These are phyloP conservation scores for Microhierax caerulescens DNA, from an alignment of 2,797 vertebrate genomes.

Conservation along the genomic window DNA sequence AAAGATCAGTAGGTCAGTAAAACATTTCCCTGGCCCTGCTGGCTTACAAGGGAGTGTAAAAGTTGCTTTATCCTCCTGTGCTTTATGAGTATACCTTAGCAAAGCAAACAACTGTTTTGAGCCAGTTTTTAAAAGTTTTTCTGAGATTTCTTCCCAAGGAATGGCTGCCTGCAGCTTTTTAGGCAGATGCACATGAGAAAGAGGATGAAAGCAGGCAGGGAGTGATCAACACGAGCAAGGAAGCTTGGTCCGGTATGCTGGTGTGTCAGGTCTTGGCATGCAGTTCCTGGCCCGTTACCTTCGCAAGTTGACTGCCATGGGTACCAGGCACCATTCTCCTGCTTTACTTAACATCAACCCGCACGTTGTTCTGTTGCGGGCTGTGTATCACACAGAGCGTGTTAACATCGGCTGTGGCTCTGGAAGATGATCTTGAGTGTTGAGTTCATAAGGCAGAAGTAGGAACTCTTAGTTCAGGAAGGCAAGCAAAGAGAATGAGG, in stretches of 20 bases:
- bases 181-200: not conserved
- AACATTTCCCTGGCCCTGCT: not conserved
- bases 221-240: rapidly evolving
- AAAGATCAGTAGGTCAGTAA: not conserved
- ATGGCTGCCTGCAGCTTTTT: not conserved
- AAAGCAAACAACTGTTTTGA: not conserved
- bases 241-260: not conserved
- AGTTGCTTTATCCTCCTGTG: not conserved
- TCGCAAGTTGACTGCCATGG: not conserved
- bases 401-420: not conserved
- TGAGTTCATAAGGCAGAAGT: not conserved
- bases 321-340: not conserved
- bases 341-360: not conserved
- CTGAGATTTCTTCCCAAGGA: not conserved
- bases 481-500: not conserved
- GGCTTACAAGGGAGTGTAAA: not conserved
- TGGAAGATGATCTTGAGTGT: not conserved
- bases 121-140: not conserved
- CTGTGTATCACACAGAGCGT: rapidly evolving
- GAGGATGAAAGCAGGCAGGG: not conserved
- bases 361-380: not conserved
- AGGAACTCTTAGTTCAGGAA: not conserved
- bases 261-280: rapidly evolving
- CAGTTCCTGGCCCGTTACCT: not conserved
- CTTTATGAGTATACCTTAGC: not conserved